These are phyloP conservation scores for Charina bottae DNA, from an alignment of 2,113 vertebrate species.

Conservation along the genomic window DNA sequence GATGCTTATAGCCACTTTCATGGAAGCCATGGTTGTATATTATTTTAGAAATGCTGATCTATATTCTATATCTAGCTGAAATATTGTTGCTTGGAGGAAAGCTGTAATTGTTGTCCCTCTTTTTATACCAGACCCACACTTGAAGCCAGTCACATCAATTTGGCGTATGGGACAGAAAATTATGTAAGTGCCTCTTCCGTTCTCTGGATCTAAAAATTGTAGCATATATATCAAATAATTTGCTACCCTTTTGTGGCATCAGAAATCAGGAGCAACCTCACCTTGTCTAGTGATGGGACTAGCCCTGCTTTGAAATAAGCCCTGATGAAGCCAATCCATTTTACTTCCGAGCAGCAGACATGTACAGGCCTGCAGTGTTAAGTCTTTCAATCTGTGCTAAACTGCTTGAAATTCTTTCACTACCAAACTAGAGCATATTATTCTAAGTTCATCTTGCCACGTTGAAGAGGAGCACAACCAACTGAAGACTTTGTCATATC, in stretches of 20 bases:
- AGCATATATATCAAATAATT: not conserved
- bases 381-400: not conserved
- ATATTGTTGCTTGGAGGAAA: not conserved
- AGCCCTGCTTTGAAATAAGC: not conserved
- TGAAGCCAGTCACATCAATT: not conserved
- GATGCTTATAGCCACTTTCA: not conserved
- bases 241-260: not conserved
- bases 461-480: not conserved
- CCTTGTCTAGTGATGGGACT: not conserved
- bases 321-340: not conserved
- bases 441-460: not conserved
- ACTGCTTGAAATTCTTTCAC: not conserved
- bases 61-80: not conserved
- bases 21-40: not conserved
- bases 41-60: not conserved
- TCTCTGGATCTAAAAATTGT: not conserved
- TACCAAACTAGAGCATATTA: not conserved
- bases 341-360: not conserved
- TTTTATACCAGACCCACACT: not conserved
- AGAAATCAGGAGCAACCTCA: not conserved
- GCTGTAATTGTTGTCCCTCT: not conserved
- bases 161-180: not conserved
- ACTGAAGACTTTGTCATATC: not conserved
- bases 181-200: not conserved
- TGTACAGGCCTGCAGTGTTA: not conserved